Conservation (phyloP, 2,797 vertebrate genomes). For the Bradypodion pumilum region DNA sequence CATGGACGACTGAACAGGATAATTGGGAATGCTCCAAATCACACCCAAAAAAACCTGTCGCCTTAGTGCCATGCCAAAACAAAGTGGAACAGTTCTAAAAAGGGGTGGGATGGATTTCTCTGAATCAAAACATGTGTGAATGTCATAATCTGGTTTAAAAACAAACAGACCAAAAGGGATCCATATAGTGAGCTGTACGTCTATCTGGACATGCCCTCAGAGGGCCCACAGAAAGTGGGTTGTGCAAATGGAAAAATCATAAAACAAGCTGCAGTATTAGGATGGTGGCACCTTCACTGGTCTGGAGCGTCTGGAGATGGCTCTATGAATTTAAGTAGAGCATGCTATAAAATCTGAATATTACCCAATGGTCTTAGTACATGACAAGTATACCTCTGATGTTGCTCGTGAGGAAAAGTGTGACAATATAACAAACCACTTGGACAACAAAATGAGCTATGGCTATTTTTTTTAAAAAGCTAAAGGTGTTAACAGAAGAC, state of each 20-base stretch:
- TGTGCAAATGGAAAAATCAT: not conserved
- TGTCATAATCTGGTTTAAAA: too few relatives aligned
- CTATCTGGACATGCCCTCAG: too few relatives aligned
- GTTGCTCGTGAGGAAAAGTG: conserved; percentile 15
- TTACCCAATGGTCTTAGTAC: conserved; percentile 23
- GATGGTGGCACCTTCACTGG: not conserved
- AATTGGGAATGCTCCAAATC: too few relatives aligned
- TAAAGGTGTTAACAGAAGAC: not conserved
- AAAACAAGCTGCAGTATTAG: not conserved
- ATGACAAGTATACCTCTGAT: conserved; percentile 22
- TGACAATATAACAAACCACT: conserved; percentile 51
- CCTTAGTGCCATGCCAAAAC: too few relatives aligned
- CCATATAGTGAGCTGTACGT: too few relatives aligned
- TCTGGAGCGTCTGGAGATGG: not conserved
- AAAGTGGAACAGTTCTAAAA: too few relatives aligned
- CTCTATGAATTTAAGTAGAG: not conserved
- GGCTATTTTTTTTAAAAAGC: not conserved
- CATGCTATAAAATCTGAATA: not conserved
- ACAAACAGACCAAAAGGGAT: too few relatives aligned
- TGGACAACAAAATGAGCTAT: conserved; percentile 47
- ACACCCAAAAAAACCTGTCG: too few relatives aligned
- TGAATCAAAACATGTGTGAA: too few relatives aligned
- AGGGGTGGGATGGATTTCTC: too few relatives aligned
- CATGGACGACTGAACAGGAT: too few relatives aligned
- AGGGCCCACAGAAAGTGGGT: not conserved